Evolutionary conservation across 2,113 vertebrate genomes (phyloP).

Genomic region (Sylvia atricapilla): DNA sequence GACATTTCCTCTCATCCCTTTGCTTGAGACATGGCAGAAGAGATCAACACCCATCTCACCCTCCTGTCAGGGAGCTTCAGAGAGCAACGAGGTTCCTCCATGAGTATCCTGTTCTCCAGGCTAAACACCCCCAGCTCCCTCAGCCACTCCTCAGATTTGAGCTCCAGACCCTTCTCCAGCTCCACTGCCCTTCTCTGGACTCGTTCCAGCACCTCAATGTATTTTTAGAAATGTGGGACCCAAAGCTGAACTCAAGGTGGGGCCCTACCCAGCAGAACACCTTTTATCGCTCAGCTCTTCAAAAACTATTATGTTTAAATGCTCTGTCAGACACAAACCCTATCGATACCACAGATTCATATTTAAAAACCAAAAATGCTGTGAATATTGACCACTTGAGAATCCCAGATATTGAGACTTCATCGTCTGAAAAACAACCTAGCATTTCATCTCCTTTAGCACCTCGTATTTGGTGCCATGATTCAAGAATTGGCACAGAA

Average conservation of each 20-base stretch:
- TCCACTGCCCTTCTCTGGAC: background rate
- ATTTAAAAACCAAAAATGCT: background rate
- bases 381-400: background rate
- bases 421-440: background rate
- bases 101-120: background rate
- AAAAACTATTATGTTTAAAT: background rate
- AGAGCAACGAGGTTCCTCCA: background rate
- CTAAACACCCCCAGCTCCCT: background rate
- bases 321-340: background rate
- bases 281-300: background rate
- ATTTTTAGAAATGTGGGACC: background rate
- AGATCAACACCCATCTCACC: background rate
- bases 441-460: background rate
- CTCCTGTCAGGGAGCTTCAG: background rate
- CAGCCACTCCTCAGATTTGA: background rate
- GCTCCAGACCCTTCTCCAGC: background rate
- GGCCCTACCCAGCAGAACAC: background rate
- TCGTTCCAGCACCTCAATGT: fast-evolving
- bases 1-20: background rate
- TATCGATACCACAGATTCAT: background rate
- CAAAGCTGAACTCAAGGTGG: background rate
- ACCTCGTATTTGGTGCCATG: background rate
- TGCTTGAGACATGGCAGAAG: background rate
- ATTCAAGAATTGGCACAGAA: background rate
- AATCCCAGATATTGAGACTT: background rate